Conservation (phyloP, 1,140 invertebrate species). For the Holotrichia oblita region DNA sequence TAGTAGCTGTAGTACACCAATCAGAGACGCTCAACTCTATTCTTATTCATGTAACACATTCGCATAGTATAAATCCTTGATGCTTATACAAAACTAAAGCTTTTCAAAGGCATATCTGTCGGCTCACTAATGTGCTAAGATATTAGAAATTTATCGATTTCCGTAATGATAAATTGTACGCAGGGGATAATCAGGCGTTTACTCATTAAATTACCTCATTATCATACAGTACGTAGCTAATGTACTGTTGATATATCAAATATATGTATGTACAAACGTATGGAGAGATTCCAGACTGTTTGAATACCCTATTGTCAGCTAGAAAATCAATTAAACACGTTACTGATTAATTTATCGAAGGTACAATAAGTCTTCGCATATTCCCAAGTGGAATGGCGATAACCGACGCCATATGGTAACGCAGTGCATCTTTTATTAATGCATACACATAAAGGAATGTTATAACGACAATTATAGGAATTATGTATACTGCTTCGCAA, state of each 20-base stretch:
- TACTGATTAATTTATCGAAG: not conserved
- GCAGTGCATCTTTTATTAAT: not conserved
- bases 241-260: not conserved
- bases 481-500: no score
- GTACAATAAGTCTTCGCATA: slow-evolving; percentile 1
- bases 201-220: slow-evolving; percentile 33
- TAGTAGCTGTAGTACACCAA: no score
- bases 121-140: not conserved
- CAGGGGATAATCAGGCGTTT: not conserved
- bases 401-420: slow-evolving; percentile 19
- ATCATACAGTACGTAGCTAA: not conserved
- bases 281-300: not conserved
- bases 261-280: not conserved
- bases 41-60: no score
- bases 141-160: slow-evolving; percentile 18
- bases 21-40: no score
- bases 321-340: not conserved
- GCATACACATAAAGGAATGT: no score
- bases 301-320: not conserved
- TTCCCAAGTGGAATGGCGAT: not conserved
- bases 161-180: slow-evolving; percentile 4
- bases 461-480: no score
- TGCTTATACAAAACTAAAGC: not conserved
- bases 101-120: not conserved
- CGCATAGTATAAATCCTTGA: not conserved